Conservation (phyloP, 2,888 invertebrate genomes). For the Netelia fuscicornis region DNA sequence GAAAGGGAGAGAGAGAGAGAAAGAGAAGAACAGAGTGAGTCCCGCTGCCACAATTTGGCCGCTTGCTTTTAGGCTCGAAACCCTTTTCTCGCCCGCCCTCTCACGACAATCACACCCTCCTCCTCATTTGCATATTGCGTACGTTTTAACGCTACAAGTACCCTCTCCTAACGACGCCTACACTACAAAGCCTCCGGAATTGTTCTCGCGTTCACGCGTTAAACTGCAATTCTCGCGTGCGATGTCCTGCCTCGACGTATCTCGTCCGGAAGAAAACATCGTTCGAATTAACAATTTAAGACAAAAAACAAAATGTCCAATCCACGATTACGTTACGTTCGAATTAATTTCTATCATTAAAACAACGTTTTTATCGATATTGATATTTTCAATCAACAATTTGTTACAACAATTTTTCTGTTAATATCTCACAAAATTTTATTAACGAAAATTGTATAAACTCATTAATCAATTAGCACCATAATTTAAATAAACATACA, state of each 20-base stretch:
- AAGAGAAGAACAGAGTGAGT: conserved; percentile 8
- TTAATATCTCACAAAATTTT: too few relatives aligned
- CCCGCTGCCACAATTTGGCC: conserved; percentile 49
- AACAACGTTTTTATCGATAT: too few relatives aligned
- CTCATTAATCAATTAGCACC: background rate
- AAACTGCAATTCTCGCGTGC: conserved; percentile 47
- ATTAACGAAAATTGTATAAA: too few relatives aligned
- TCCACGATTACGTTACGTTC: too few relatives aligned
- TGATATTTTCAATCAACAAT: too few relatives aligned
- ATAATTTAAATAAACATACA: too few relatives aligned
- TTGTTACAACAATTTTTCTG: too few relatives aligned
- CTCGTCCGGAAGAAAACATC: conserved; percentile 4
- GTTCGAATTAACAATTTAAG: background rate
- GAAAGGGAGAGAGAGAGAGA: conserved; percentile 12
- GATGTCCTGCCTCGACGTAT: background rate
- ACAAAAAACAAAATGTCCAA: too few relatives aligned
- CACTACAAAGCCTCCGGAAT: background rate
- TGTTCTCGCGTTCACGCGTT: conserved; percentile 34
- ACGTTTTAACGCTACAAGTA: conserved; percentile 27
- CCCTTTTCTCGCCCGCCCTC: conserved; percentile 48
- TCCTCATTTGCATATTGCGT: conserved; percentile 64
- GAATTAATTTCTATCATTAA: too few relatives aligned
- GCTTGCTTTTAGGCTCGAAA: conserved; percentile 54
- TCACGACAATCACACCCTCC: conserved; percentile 30
- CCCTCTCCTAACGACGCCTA: conserved; percentile 7